A percentile compares a stretch with the other conserved stretches of the same genome.
Conservation (phyloP, 23 tunicate genomes). For the Diplosoma virens region DNA sequence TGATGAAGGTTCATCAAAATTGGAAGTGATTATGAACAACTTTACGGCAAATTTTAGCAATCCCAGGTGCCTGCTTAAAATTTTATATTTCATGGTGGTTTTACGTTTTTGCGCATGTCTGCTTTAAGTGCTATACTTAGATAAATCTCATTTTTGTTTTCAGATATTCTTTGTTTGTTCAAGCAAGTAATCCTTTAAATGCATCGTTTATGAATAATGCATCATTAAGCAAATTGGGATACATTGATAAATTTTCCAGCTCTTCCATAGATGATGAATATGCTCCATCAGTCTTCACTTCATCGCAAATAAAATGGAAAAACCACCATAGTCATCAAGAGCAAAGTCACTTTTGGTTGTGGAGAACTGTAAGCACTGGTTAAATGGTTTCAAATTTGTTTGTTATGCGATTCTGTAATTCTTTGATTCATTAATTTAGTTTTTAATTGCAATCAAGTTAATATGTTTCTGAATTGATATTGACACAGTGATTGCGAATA, state of each 20-base stretch:
- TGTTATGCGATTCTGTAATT: not conserved
- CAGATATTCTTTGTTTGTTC: not conserved
- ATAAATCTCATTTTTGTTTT: no score
- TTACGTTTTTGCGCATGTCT: no score
- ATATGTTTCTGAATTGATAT: not conserved
- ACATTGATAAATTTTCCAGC: slow-evolving; percentile 10
- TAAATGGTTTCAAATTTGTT: not conserved
- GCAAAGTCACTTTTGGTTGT: slow-evolving; percentile 27
- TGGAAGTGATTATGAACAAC: slow-evolving; percentile 10
- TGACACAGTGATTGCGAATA: not conserved
- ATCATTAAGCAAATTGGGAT: not conserved
- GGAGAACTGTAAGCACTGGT: slow-evolving; percentile 45
- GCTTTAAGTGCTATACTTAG: no score
- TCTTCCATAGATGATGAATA: slow-evolving; percentile 55
- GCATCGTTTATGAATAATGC: not conserved
- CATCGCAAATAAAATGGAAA: slow-evolving; percentile 31
- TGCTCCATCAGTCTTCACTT: slow-evolving; percentile 52
- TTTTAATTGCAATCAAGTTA: not conserved
- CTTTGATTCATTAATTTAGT: not conserved
- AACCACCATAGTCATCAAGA: not conserved
- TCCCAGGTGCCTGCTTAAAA: slow-evolving; percentile 9
- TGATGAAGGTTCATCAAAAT: not conserved
- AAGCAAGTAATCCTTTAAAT: slow-evolving; percentile 8
- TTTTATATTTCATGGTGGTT: no score
- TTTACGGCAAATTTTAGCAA: not conserved